A percentile compares a stretch with the other conserved stretches of the same genome.
These are phyloP conservation scores for Phyllopteryx taeniolatus DNA, from an alignment of 2,113 vertebrate species.

Conservation along the genomic window DNA sequence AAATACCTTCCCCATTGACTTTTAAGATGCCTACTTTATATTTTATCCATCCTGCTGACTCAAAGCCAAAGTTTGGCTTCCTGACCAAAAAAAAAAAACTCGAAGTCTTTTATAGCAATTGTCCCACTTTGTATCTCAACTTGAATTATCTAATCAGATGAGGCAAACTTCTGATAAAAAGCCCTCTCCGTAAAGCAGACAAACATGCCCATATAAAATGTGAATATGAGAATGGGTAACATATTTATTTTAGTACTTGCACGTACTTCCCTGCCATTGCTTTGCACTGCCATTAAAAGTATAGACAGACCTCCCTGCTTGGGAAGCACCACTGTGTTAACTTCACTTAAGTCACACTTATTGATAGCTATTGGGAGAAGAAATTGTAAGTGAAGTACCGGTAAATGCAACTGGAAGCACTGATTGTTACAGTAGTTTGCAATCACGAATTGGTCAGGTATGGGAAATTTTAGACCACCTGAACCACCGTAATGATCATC, in stretches of 20 bases:
- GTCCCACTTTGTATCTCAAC: conserved; percentile 42
- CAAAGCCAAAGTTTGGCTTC: conserved; percentile 36
- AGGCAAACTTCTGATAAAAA: not conserved
- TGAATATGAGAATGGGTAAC: not conserved
- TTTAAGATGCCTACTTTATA: not conserved
- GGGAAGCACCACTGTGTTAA: not conserved
- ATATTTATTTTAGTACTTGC: not conserved
- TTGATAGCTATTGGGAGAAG: not conserved
- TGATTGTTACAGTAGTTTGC: too few species aligned
- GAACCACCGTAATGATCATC: not conserved
- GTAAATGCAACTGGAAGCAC: too few species aligned
- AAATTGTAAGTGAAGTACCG: not conserved
- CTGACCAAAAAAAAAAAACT: conserved; percentile 23
- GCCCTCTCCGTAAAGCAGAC: not conserved
- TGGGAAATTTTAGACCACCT: not conserved
- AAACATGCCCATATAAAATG: not conserved
- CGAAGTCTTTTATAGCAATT: conserved; percentile 11
- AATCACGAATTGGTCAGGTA: not conserved
- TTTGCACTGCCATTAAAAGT: not conserved
- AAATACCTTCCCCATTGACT: not conserved
- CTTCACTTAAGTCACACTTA: conserved; percentile 1
- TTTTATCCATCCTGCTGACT: not conserved
- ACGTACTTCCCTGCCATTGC: conserved; percentile 4
- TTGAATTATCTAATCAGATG: not conserved
- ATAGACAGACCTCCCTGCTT: not conserved